These are phyloP conservation scores for Hirundo rustica DNA, from an alignment of 2,797 vertebrate species.

Conservation along the genomic window DNA sequence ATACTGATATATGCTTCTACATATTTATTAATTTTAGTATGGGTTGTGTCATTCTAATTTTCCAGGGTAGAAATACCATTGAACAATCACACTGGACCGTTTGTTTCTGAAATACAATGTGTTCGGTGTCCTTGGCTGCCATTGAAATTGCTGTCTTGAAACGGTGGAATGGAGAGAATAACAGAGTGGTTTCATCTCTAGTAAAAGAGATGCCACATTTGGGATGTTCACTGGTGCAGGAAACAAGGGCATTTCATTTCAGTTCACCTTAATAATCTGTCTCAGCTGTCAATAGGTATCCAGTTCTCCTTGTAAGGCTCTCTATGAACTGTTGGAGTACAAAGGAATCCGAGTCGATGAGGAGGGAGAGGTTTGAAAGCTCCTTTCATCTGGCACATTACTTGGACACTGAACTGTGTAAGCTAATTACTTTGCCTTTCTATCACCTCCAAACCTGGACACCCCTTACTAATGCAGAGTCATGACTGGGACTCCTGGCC, in stretches of 20 bases:
- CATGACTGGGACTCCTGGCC: background rate
- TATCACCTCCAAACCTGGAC: background rate
- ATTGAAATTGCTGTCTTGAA: background rate
- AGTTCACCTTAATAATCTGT: slow-evolving; percentile 32
- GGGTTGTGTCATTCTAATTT: background rate
- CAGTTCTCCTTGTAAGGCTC: background rate
- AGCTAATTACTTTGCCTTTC: slow-evolving; percentile 26
- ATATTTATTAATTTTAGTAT: background rate
- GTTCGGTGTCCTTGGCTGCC: background rate
- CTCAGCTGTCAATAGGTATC: slow-evolving; percentile 43
- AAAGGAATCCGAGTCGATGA: slow-evolving; percentile 5
- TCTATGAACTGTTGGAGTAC: background rate
- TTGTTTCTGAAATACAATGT: background rate
- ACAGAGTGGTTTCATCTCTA: background rate
- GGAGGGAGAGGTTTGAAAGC: background rate
- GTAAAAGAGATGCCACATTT: slow-evolving; percentile 27
- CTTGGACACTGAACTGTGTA: background rate
- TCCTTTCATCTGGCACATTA: background rate
- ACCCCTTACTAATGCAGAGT: background rate
- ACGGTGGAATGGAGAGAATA: slow-evolving; percentile 6
- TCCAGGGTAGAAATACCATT: background rate
- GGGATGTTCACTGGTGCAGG: slow-evolving; percentile 48
- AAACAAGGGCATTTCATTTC: slow-evolving; percentile 45
- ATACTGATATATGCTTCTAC: background rate
- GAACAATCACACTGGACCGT: background rate